Evolutionary conservation across 2,113 vertebrate genomes (phyloP).

Genomic region (Periophthalmus modestus): DNA sequence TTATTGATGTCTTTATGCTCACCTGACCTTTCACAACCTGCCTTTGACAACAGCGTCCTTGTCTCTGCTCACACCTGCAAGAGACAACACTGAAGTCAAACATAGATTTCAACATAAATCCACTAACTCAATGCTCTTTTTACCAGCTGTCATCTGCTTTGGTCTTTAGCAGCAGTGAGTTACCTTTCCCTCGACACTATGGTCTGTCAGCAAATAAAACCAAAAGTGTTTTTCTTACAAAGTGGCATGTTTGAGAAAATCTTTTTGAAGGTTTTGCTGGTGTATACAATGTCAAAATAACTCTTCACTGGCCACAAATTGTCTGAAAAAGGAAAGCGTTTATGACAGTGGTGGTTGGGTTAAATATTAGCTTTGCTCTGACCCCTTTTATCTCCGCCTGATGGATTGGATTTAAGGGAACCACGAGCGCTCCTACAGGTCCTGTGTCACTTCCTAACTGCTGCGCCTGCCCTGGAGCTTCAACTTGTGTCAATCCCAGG

Average conservation of each 20-base stretch:
- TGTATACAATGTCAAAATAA: conserved; percentile 34
- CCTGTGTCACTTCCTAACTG: conserved; percentile 52
- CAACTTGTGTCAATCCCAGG: conserved; percentile 37
- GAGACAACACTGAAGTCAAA: conserved; percentile 29
- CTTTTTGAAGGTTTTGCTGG: conserved; percentile 8
- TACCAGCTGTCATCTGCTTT: background rate
- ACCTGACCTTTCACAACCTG: conserved; percentile 30
- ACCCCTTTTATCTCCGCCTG: conserved; percentile 71
- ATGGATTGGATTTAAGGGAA: conserved; percentile 66
- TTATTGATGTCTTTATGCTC: conserved; percentile 31
- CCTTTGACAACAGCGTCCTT: conserved; percentile 41
- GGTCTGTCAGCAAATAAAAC: conserved; percentile 7
- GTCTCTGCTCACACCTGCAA: conserved; percentile 41
- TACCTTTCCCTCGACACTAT: conserved; percentile 8
- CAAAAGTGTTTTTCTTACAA: background rate
- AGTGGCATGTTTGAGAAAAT: background rate
- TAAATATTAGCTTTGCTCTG: conserved; percentile 59
- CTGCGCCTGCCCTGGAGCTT: conserved; percentile 47
- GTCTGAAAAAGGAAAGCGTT: conserved; percentile 63
- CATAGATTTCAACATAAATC: conserved; percentile 8
- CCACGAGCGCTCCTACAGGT: conserved; percentile 61
- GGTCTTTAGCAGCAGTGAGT: conserved; percentile 9
- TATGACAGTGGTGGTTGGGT: conserved; percentile 60
- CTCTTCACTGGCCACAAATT: conserved; percentile 12
- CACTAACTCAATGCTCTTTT: conserved; percentile 9